A percentile compares a stretch with the other conserved stretches of the same genome.
Conservation (phyloP, 2,113 vertebrate species). For the Ptilonorhynchus violaceus region DNA sequence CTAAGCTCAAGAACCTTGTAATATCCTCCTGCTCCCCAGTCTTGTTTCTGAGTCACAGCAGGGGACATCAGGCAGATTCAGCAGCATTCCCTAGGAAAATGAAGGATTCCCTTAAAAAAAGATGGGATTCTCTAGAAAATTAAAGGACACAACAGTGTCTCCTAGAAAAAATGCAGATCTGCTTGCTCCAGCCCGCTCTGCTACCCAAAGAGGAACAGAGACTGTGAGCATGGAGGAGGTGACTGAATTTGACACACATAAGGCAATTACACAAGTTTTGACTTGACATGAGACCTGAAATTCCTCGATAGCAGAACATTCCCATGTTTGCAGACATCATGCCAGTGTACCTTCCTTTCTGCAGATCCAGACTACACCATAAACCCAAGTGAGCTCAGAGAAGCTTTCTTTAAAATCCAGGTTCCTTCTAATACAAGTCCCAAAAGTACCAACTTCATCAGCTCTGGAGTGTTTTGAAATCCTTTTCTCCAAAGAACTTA, state of each 20-base stretch:
- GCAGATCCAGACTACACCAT: neutral
- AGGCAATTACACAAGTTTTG: neutral
- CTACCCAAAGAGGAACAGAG: neutral
- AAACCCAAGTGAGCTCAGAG: neutral
- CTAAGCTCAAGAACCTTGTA: neutral
- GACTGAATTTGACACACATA: neutral
- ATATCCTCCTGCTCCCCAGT: neutral
- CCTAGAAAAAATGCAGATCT: neutral
- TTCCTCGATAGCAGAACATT: neutral
- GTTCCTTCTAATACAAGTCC: neutral
- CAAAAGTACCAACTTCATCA: neutral
- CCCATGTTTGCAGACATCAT: neutral
- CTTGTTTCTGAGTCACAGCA: neutral
- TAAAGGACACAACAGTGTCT: too few species aligned
- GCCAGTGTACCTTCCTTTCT: neutral
- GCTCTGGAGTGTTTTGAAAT: neutral
- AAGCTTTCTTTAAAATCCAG: neutral
- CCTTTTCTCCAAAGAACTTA: neutral
- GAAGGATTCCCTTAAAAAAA: neutral
- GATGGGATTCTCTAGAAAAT: neutral
- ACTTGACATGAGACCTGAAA: neutral
- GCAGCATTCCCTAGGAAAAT: neutral
- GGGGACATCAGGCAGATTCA: accelerated
- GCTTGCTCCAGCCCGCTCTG: neutral
- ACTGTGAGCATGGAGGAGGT: neutral